These are phyloP conservation scores for Bombylius discolor DNA, from an alignment of 2,888 invertebrate species.

Conservation along the genomic window DNA sequence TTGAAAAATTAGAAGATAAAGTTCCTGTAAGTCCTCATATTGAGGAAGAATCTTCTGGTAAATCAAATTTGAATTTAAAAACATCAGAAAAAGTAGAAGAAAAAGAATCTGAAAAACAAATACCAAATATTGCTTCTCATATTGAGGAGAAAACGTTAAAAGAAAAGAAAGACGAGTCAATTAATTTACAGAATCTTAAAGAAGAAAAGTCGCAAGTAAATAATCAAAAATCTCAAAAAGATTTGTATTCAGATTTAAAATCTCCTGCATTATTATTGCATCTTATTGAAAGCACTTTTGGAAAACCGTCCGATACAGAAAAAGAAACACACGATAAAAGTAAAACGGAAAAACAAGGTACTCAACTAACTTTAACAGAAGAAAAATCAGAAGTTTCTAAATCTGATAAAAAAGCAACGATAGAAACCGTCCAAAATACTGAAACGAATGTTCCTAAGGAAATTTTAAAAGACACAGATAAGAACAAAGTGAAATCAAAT, in stretches of 20 bases:
- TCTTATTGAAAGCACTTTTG: background rate
- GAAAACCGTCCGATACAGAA: background rate
- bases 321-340: background rate
- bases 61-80: background rate
- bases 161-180: background rate
- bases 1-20: background rate
- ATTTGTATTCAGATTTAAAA: background rate
- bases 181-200: background rate
- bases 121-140: background rate
- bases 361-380: background rate
- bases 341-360: background rate
- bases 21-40: background rate
- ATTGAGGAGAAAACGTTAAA: background rate
- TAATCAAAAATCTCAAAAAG: background rate
- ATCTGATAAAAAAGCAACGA: too few relatives aligned
- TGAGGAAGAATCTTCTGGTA: background rate
- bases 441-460: too few relatives aligned
- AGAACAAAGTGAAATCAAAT: background rate
- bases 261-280: background rate
- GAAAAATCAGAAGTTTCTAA: background rate
- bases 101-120: background rate
- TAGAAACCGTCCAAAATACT: too few relatives aligned
- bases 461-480: too few relatives aligned
- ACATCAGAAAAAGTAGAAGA: background rate
- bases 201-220: background rate